Evolutionary conservation across 2,113 vertebrate species (phyloP), one percentile per base, ranked within the genome.

Genomic region (Sterna hirundo): DNA sequence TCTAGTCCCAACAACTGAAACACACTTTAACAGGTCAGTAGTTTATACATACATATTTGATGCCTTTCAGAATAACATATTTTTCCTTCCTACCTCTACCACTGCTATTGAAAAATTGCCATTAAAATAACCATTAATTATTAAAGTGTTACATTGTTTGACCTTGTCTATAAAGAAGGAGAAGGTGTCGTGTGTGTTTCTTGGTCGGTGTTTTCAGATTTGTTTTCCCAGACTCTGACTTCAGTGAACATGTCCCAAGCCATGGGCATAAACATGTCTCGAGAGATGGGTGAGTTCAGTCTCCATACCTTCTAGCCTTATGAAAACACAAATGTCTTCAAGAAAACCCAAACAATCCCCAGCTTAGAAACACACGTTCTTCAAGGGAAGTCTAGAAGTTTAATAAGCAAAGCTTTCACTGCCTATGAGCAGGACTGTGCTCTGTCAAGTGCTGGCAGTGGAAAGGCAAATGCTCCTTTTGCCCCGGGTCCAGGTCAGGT

Each of bases 211-310:
- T 38, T 93, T 88, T 49, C 20, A 36, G 46, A 55, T 25, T 61
- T 80, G 15, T 40, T 92, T 86, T 61, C 23, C 40, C 29, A 57
- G 42, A 20, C 7, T 64, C 70, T 86, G 51, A 60, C 40, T 87
- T 69, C 25, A 68, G 22, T 0, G 3, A 81, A 62, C 15, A 6
- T 1, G 0, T 70, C 55, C 15, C 38, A 71, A 5, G 42, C 47
- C 74, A 84, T 4, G 3, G 19, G 4, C 7, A 21, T 9, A 78
- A 8, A 27, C 26, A 47, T 0, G 2, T 54, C 26, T 52, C 49
- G 25, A 29, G 76, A 90, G 40, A 30, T 3, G 3, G 20, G 8
- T 54, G 51, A 86, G 10, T 84, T 82, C 80, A 68, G 29, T 36
- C 42, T 64, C 29, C 5, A 0, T 52, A 71, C 12, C 10, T 70